Conservation (phyloP, 2,888 invertebrate genomes). For the Gortyna flavago region DNA sequence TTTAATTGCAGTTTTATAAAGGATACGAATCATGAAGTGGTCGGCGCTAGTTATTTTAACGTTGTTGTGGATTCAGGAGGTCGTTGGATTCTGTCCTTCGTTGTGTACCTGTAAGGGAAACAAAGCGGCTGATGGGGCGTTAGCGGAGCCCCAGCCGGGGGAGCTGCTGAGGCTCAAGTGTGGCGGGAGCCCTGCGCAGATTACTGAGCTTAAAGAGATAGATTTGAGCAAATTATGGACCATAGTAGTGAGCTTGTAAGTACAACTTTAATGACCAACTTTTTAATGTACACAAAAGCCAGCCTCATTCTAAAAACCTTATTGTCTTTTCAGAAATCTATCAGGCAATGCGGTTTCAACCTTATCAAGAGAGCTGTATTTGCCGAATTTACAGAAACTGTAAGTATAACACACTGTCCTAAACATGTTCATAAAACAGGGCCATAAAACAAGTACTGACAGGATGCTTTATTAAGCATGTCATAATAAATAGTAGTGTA, state of each 20-base stretch:
- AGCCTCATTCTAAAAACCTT: not conserved
- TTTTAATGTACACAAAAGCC: not conserved
- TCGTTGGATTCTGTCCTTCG: conserved; percentile 83
- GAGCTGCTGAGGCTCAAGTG: conserved; percentile 91
- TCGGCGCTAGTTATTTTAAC: conserved; percentile 75
- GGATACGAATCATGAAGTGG: conserved; percentile 83
- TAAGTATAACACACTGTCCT: conserved; percentile 84
- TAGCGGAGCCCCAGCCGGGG: conserved; percentile 88
- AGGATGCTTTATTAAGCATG: conserved; percentile 7
- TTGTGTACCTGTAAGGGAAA: conserved; percentile 90
- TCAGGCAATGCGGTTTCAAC: conserved; percentile 91
- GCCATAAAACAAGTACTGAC: conserved; percentile 19
- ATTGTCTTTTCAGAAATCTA: conserved; percentile 90
- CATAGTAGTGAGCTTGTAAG: conserved; percentile 92
- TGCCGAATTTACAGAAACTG: conserved; percentile 93
- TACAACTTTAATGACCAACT: conserved; percentile 57
- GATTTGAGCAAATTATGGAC: conserved; percentile 91
- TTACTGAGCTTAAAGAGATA: conserved; percentile 91
- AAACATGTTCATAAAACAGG: conserved; percentile 12
- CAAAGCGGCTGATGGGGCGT: conserved; percentile 88
- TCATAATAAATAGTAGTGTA: conserved; percentile 17
- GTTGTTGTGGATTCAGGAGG: conserved; percentile 73
- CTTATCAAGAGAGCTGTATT: conserved; percentile 90
- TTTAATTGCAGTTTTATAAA: conserved; percentile 81
- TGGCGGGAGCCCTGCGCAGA: conserved; percentile 90